These are phyloP conservation scores for Pteromalus puparum DNA, from an alignment of 1,140 invertebrate genomes.

Conservation along the genomic window DNA sequence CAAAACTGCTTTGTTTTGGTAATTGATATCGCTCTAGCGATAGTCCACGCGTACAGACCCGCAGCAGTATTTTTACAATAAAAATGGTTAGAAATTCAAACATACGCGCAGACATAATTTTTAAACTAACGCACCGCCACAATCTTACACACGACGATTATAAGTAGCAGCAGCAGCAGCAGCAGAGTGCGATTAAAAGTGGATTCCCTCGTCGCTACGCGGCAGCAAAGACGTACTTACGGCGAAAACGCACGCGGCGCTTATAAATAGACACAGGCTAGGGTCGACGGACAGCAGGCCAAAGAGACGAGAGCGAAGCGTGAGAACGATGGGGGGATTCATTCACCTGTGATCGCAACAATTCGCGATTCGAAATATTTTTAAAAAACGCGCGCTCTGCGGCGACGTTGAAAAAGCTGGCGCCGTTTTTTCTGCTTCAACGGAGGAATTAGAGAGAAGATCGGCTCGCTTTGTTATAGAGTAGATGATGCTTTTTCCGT, in stretches of 20 bases:
- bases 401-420: not conserved
- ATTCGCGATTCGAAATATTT: not conserved
- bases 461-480: not conserved
- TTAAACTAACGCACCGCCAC: not conserved
- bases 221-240: not conserved
- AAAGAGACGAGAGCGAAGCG: slow-evolving; percentile 60
- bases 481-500: not conserved
- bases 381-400: not conserved
- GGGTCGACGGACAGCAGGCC: slow-evolving; percentile 67
- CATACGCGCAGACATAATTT: too few relatives aligned
- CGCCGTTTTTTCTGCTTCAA: not conserved
- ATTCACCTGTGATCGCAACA: not conserved
- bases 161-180: not conserved
- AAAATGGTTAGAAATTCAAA: too few relatives aligned
- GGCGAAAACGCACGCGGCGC: slow-evolving; percentile 55
- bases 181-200: slow-evolving; percentile 10
- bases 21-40: too few relatives aligned
- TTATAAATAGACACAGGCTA: slow-evolving; percentile 67
- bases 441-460: not conserved
- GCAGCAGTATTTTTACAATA: too few relatives aligned
- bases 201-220: slow-evolving; percentile 39
- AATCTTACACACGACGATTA: not conserved
- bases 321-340: slow-evolving; percentile 53
- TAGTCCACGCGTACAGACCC: too few relatives aligned
- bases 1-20: too few relatives aligned